Evolutionary conservation across 2,113 vertebrate genomes (phyloP), one percentile per base, ranked within the genome.

Genomic region (Callospermophilus lateralis): DNA sequence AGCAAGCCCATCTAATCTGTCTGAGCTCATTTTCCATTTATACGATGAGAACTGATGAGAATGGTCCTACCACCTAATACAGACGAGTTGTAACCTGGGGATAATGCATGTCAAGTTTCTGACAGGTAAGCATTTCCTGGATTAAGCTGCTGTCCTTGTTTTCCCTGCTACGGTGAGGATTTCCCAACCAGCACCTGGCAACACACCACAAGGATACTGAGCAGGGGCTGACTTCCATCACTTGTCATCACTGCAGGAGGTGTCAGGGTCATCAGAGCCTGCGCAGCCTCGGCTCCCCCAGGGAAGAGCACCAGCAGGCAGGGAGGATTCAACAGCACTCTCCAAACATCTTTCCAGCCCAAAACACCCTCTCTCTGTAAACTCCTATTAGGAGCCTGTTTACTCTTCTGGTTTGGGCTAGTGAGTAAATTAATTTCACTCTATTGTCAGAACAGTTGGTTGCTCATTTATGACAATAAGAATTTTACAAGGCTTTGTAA

Each of bases 351-450:
- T 80, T 37, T 70, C 42, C 19, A 20, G 63, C 34, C 28, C n/a
- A 80, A 86, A 83, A 51, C 8, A 48, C 37, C n/a, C 70, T 86
- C 84, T 73, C 79, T 79, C 53, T 12, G 48, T 32, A 84, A 92
- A 83, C 42, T 91, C 55, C 20, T 76, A 8, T 45, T 37, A 73
- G 63, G 65, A 80, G 51, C 15, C 8, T 90, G 70, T 74, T 90
- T 77, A 45, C n/a, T 81, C 83, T 63, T 83, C 73, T 90, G n/a
- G 45, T 87, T 94, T 78, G 30, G 88, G 80, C 84, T 90, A 90
- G 89, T 84, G 48, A 37, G 77, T 94, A 90, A 93, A 90, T 95
- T 94, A 93, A 92, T 89, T 84, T 84, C 93, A 81, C 45, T 74
- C 61, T 70, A 77, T 74, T 51, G 45, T 94, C 95, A 88, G 88